These are phyloP conservation scores for Canis aureus DNA, from an alignment of 2,113 vertebrate genomes.

Conservation along the genomic window DNA sequence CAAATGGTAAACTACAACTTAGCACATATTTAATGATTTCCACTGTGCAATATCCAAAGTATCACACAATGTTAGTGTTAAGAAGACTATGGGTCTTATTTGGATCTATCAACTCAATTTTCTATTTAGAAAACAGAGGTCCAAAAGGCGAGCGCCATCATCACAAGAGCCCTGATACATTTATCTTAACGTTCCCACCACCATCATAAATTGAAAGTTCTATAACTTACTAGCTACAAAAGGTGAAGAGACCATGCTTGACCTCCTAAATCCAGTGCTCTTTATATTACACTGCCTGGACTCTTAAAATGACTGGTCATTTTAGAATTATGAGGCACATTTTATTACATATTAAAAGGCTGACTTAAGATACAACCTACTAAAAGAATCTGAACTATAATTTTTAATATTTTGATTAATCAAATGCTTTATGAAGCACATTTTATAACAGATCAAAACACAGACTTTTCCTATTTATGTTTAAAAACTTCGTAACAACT, in stretches of 20 bases:
- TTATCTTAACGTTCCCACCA: background rate
- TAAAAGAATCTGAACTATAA: background rate
- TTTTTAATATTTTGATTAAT: constrained; percentile 7
- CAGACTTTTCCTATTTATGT: background rate
- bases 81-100: background rate
- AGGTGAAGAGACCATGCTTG: background rate
- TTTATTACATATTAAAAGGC: background rate
- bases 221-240: background rate
- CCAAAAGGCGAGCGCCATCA: background rate
- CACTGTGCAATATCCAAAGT: background rate
- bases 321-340: background rate
- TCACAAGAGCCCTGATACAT: background rate
- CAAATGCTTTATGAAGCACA: constrained; percentile 16
- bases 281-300: background rate
- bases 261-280: background rate
- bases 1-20: background rate
- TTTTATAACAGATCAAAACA: constrained; percentile 20
- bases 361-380: background rate
- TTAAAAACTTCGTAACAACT: constrained; percentile 14
- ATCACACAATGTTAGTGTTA: background rate
- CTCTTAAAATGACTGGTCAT: background rate
- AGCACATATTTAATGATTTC: background rate
- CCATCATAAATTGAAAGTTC: background rate
- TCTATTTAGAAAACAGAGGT: background rate
- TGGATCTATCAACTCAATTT: background rate